These are phyloP conservation scores for Fabriciana adippe DNA, from an alignment of 2,888 invertebrate species.

Conservation along the genomic window DNA sequence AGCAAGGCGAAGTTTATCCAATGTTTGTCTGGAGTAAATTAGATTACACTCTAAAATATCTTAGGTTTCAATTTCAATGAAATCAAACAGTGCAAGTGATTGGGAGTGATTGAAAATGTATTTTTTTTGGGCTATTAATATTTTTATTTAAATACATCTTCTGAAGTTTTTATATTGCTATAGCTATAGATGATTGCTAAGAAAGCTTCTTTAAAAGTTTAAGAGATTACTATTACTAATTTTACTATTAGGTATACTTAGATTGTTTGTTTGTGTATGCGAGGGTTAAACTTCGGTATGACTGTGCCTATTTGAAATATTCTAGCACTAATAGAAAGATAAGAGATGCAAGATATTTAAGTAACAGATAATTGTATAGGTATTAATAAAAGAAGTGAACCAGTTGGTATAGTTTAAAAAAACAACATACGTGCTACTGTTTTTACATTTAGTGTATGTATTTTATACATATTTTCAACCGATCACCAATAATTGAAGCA, in stretches of 20 bases:
- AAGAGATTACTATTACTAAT: no score
- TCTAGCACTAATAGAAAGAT: no score
- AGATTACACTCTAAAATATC: constrained; percentile 42
- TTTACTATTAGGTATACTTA: no score
- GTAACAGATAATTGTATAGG: no score
- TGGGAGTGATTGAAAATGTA: constrained; percentile 28
- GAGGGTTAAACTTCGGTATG: no score
- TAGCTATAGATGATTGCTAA: background rate
- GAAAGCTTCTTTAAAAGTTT: no score
- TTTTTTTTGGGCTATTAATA: constrained; percentile 6
- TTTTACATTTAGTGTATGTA: background rate
- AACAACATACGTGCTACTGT: background rate
- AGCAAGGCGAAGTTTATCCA: constrained; percentile 43
- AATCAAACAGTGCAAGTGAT: constrained; percentile 35
- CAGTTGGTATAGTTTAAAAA: background rate
- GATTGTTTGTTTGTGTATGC: no score
- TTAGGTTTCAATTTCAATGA: constrained; percentile 39
- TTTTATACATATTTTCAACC: background rate
- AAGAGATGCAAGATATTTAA: no score
- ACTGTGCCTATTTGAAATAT: no score
- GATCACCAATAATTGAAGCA: constrained; percentile 4
- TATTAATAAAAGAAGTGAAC: no score
- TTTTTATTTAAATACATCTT: background rate
- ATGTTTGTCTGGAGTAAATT: constrained; percentile 43
- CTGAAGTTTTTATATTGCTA: background rate